Evolutionary conservation across 2,888 invertebrate species (phyloP).

Genomic region (Epirrita christyi): DNA sequence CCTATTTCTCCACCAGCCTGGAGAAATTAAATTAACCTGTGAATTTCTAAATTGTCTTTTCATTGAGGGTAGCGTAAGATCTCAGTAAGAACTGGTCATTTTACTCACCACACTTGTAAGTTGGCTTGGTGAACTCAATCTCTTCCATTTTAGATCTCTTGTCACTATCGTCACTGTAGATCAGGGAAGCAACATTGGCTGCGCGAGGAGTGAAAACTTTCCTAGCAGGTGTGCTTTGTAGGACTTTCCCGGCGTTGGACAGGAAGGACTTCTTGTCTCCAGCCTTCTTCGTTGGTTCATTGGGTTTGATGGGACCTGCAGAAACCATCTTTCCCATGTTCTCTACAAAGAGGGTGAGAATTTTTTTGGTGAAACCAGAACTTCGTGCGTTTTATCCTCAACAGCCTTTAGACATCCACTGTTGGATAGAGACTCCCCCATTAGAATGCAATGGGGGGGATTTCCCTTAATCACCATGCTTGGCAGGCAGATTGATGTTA

Average conservation of each 20-base stretch:
- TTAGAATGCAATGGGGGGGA: no score
- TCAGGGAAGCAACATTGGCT: slow-evolving; percentile 64
- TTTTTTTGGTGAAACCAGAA: background rate
- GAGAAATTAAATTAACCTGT: background rate
- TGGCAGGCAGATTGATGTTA: no score
- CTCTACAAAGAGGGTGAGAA: slow-evolving; percentile 48
- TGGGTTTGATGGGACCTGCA: slow-evolving; percentile 65
- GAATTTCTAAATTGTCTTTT: no score
- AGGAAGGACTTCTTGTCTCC: slow-evolving; percentile 72
- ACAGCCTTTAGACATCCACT: no score
- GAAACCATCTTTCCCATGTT: slow-evolving; percentile 70
- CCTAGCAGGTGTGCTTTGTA: slow-evolving; percentile 66
- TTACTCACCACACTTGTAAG: slow-evolving; percentile 59
- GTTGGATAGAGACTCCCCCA: no score
- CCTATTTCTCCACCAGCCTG: background rate
- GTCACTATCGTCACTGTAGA: slow-evolving; percentile 64
- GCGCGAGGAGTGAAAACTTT: slow-evolving; percentile 65
- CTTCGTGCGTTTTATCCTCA: no score
- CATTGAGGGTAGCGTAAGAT: no score
- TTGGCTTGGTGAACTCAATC: slow-evolving; percentile 68
- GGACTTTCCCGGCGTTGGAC: slow-evolving; percentile 67
- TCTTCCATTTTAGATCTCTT: slow-evolving; percentile 56
- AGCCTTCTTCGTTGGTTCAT: slow-evolving; percentile 66
- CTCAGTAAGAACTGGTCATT: background rate
- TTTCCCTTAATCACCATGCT: no score